These are phyloP conservation scores for Neotragus pygmaeus DNA, from an alignment of 2,113 vertebrate genomes.

Conservation along the genomic window DNA sequence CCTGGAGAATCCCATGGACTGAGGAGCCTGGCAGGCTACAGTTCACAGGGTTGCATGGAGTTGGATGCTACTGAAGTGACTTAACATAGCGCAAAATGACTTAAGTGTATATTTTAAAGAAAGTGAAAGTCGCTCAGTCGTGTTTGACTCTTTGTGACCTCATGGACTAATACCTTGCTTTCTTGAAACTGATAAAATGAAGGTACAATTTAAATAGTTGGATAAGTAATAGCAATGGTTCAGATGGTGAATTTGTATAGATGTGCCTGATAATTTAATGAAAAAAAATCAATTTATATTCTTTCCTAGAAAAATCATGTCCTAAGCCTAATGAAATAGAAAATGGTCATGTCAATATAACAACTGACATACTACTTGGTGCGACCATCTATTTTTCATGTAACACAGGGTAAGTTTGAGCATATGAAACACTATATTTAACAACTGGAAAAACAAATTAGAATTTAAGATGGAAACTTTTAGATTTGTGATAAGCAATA, in stretches of 20 bases:
- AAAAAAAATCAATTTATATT: neutral
- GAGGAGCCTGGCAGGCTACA: neutral
- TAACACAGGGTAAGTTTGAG: constrained; percentile 76
- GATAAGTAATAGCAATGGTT: neutral
- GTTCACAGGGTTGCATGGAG: accelerated
- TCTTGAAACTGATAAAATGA: constrained; percentile 11
- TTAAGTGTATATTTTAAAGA: neutral
- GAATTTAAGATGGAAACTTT: neutral
- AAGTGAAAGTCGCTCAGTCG: neutral
- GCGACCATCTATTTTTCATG: constrained; percentile 72
- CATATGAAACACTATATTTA: neutral
- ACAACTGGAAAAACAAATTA: neutral
- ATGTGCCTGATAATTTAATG: neutral
- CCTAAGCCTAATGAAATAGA: constrained; percentile 64
- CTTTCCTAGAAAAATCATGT: constrained; percentile 72
- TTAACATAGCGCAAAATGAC: neutral
- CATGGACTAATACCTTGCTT: neutral
- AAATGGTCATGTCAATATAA: constrained; percentile 66
- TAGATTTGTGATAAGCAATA: neutral
- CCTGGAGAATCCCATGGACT: neutral
- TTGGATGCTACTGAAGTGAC: neutral
- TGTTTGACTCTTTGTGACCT: neutral
- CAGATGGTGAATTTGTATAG: neutral
- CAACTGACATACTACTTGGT: constrained; percentile 46
- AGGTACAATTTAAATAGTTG: neutral